phyloP scores from a whole-genome alignment of 1,140 invertebrate genomes.

The Ylistrum balloti region DNA sequence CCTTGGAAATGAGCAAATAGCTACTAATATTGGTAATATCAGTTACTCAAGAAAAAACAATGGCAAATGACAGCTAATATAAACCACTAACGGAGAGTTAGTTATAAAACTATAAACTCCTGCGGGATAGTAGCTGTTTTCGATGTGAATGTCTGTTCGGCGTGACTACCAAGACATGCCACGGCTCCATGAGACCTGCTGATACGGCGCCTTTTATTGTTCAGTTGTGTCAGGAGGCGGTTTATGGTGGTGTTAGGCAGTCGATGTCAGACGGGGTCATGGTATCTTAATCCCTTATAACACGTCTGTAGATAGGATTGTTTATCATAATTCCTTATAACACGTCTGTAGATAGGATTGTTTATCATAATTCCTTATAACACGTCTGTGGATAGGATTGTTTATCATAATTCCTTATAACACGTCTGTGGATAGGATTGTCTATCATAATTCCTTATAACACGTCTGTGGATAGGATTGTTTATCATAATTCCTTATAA shows the following conservation, averaged over 20 bases:
- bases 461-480: too few species aligned
- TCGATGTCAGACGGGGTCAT: background rate
- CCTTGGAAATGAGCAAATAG: background rate
- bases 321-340: too few species aligned
- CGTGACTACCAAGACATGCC: background rate
- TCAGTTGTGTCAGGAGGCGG: background rate
- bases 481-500: too few species aligned
- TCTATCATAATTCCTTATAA: too few species aligned
- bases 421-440: too few species aligned
- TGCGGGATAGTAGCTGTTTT: background rate
- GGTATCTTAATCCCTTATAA: background rate
- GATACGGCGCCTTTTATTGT: constrained; percentile 3
- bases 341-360: too few species aligned
- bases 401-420: too few species aligned
- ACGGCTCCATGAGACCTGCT: background rate
- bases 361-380: too few species aligned
- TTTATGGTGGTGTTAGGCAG: background rate
- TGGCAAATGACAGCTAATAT: background rate
- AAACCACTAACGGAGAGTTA: background rate
- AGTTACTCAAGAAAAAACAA: background rate
- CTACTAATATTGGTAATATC: constrained; percentile 6
- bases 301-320: background rate
- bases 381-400: too few species aligned
- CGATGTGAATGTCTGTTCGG: background rate
- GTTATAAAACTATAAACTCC: background rate